Percentiles rank a stretch among this genome's conserved stretches.
Conservation (phyloP, 2,797 vertebrate species). For the Gastrophryne carolinensis region DNA sequence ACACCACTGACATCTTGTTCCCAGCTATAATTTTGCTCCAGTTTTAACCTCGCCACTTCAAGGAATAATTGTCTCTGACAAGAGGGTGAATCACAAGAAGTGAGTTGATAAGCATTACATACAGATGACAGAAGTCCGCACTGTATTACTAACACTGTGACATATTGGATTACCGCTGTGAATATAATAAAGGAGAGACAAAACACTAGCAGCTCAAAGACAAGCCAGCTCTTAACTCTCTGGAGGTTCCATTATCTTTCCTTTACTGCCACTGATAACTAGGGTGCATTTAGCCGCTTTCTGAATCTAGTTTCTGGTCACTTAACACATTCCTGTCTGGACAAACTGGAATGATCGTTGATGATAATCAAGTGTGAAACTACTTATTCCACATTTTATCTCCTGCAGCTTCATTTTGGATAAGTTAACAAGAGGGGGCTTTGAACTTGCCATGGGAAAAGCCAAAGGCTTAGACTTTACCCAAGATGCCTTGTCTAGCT, state of each 20-base stretch:
- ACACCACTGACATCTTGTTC: conserved; percentile 70
- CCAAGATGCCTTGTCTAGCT: conserved; percentile 42
- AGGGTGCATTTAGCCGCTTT: conserved; percentile 74
- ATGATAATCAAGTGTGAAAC: conserved; percentile 55
- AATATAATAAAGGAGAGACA: conserved; percentile 97
- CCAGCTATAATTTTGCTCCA: conserved; percentile 76
- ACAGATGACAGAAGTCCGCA: conserved; percentile 98
- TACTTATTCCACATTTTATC: conserved; percentile 71
- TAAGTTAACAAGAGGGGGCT: conserved; percentile 59
- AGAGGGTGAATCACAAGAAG: conserved; percentile 94
- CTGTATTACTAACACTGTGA: conserved; percentile 89
- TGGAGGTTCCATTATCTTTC: conserved; percentile 83
- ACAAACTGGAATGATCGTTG: conserved; percentile 55
- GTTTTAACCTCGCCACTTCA: conserved; percentile 83
- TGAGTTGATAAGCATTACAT: conserved; percentile 97
- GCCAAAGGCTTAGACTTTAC: conserved; percentile 57
- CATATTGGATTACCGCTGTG: conserved; percentile 98
- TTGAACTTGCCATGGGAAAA: conserved; percentile 60
- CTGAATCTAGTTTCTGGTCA: conserved; percentile 72
- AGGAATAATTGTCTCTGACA: conserved; percentile 97
- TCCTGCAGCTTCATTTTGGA: conserved; percentile 55
- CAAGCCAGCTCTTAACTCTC: conserved; percentile 84
- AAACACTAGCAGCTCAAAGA: conserved; percentile 93
- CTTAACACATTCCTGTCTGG: conserved; percentile 74
- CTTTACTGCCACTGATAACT: conserved; percentile 89